These are phyloP conservation scores for Acipenser transmontanus DNA, from an alignment of 2,797 vertebrate species.

Conservation along the genomic window DNA sequence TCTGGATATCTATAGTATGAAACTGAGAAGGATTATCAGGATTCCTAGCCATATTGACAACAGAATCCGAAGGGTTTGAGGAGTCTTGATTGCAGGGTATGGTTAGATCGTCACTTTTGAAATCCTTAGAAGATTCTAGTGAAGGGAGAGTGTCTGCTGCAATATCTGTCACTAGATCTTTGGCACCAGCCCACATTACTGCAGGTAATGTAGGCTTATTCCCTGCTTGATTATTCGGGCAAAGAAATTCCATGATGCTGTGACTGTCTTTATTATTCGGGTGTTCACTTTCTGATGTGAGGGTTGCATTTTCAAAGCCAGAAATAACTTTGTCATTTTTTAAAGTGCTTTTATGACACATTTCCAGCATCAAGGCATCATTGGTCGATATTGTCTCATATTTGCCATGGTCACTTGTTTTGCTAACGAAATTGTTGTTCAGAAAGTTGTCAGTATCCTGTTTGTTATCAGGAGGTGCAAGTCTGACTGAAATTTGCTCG, in stretches of 20 bases:
- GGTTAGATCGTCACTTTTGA: slow-evolving; percentile 43
- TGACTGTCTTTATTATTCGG: slow-evolving; percentile 37
- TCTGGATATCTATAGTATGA: slow-evolving; percentile 67
- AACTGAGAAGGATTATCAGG: slow-evolving; percentile 47
- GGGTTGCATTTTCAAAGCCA: slow-evolving; percentile 22
- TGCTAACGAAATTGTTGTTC: slow-evolving; percentile 52
- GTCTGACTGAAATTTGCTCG: slow-evolving; percentile 26
- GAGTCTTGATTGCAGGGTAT: slow-evolving; percentile 29
- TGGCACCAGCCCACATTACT: slow-evolving; percentile 54
- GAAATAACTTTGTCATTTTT: slow-evolving; percentile 39
- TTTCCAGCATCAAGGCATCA: slow-evolving; percentile 72
- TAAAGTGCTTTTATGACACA: slow-evolving; percentile 61
- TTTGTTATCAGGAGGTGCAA: slow-evolving; percentile 38
- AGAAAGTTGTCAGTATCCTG: slow-evolving; percentile 52
- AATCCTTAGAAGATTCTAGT: slow-evolving; percentile 44
- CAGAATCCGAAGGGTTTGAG: slow-evolving; percentile 36
- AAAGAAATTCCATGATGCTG: slow-evolving; percentile 39
- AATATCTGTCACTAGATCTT: slow-evolving; percentile 35
- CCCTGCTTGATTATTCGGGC: slow-evolving; percentile 47
- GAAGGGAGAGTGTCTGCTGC: slow-evolving; percentile 33
- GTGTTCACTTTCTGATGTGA: slow-evolving; percentile 35
- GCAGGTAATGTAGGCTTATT: slow-evolving; percentile 38
- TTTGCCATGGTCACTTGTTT: slow-evolving; percentile 58
- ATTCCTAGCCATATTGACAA: slow-evolving; percentile 24
- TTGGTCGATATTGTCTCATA: slow-evolving; percentile 73